phyloP scores from a whole-genome alignment of 2,113 vertebrate genomes.

The Apteryx owenii region DNA sequence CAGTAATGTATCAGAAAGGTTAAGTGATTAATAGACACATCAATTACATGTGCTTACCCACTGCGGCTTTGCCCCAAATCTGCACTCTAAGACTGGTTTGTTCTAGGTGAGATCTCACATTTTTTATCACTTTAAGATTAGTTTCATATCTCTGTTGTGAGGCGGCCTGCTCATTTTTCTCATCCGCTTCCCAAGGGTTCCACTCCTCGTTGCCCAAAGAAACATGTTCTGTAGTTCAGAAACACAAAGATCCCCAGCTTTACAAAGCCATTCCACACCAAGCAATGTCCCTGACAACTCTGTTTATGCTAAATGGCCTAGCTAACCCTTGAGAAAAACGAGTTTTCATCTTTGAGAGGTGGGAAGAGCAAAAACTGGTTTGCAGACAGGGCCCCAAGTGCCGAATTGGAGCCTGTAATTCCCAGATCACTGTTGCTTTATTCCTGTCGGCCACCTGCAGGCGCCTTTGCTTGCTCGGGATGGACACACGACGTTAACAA shows the following conservation, averaged over 20 bases:
- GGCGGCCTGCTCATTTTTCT: conserved; percentile 81
- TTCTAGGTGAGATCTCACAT: conserved; percentile 75
- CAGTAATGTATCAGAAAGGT: neutral
- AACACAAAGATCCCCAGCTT: neutral
- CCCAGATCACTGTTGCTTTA: too few relatives aligned
- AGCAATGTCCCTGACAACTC: too few relatives aligned
- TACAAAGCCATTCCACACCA: neutral
- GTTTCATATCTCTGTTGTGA: conserved; percentile 80
- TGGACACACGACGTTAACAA: too few relatives aligned
- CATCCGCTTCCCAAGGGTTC: conserved; percentile 96
- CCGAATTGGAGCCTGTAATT: too few relatives aligned
- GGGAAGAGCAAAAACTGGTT: neutral
- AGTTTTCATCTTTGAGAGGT: neutral
- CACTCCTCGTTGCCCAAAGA: conserved; percentile 81
- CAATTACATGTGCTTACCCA: conserved; percentile 81
- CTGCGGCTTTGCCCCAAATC: conserved; percentile 97
- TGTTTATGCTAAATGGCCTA: neutral
- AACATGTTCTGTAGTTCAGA: conserved; percentile 57
- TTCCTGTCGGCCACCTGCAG: too few relatives aligned
- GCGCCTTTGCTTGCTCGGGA: too few relatives aligned
- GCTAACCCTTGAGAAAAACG: neutral
- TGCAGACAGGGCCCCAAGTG: too few relatives aligned
- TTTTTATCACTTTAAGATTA: conserved; percentile 79
- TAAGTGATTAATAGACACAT: neutral
- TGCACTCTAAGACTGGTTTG: conserved; percentile 85